Percentiles rank a stretch among this genome's conserved stretches.
These are phyloP conservation scores for Apeltes quadracus DNA, from an alignment of 2,113 vertebrate genomes.

Conservation along the genomic window DNA sequence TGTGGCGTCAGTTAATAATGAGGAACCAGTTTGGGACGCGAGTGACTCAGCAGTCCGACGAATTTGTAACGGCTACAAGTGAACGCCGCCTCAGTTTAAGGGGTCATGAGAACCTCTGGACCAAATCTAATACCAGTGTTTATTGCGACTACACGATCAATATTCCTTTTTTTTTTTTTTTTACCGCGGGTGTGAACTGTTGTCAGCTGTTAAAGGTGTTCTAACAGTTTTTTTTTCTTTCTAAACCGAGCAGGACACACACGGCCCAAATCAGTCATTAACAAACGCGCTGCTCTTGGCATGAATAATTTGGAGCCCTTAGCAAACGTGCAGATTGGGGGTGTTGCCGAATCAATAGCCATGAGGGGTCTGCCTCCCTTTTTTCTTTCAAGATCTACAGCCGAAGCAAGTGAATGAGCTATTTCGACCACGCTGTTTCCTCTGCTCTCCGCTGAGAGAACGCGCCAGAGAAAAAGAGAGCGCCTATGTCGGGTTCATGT, in stretches of 20 bases:
- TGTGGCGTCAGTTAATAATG: not conserved
- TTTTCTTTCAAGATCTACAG: constrained; percentile 78
- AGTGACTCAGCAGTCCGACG: not conserved
- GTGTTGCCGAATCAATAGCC: constrained; percentile 75
- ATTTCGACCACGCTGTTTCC: constrained; percentile 78
- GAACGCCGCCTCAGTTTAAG: not conserved
- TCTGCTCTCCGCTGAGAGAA: constrained; percentile 65
- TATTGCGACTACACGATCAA: not conserved
- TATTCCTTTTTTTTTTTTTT: constrained; percentile 18
- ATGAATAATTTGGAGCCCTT: constrained; percentile 75
- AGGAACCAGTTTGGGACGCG: not conserved
- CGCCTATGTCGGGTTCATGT: too few relatives aligned
- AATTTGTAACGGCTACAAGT: not conserved
- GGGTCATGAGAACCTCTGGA: not conserved
- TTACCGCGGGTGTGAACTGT: not conserved
- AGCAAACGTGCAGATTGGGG: constrained; percentile 36
- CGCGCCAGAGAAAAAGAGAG: constrained; percentile 40
- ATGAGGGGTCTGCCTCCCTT: constrained; percentile 76
- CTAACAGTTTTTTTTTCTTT: constrained; percentile 31
- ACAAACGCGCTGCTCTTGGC: constrained; percentile 54
- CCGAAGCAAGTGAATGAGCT: constrained; percentile 80
- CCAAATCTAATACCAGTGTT: not conserved
- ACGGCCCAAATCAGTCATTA: constrained; percentile 53
- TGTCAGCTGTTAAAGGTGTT: constrained; percentile 23
- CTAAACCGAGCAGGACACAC: constrained; percentile 41